phyloP scores from a whole-genome alignment of 1,140 invertebrate species.

The Pteromalus puparum region DNA sequence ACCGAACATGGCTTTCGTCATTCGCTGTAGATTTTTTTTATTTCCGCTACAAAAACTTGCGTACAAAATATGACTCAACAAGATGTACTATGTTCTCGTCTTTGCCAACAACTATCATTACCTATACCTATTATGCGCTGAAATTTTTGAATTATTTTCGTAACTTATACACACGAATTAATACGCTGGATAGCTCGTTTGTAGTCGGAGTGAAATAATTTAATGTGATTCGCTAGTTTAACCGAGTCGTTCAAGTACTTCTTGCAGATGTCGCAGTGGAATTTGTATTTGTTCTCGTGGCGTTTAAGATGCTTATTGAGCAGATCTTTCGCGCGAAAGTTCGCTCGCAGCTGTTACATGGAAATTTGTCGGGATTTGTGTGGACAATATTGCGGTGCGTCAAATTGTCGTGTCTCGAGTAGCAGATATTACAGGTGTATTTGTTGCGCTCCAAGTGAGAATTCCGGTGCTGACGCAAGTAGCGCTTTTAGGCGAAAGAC shows the following conservation, averaged over 20 bases:
- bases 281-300: slow-evolving; percentile 65
- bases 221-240: slow-evolving; percentile 62
- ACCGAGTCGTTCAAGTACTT: slow-evolving; percentile 67
- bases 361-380: slow-evolving; percentile 69
- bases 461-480: slow-evolving; percentile 66
- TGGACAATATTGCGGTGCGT: slow-evolving; percentile 69
- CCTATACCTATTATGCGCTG: too few relatives aligned
- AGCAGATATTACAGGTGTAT: slow-evolving; percentile 69
- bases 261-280: slow-evolving; percentile 63
- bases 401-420: slow-evolving; percentile 69
- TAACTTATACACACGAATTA: too few relatives aligned
- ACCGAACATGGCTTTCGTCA: neutral
- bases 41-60: neutral
- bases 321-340: slow-evolving; percentile 69
- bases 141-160: too few relatives aligned
- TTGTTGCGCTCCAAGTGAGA: slow-evolving; percentile 54
- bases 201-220: slow-evolving; percentile 50
- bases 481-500: slow-evolving; percentile 66
- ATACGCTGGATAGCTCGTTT: neutral
- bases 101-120: too few relatives aligned
- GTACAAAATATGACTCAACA: too few relatives aligned
- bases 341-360: slow-evolving; percentile 65
- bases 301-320: slow-evolving; percentile 69
- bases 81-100: too few relatives aligned
- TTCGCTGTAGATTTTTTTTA: neutral